Conservation (phyloP, 2,888 invertebrate species). For the Apodemia mormo region DNA sequence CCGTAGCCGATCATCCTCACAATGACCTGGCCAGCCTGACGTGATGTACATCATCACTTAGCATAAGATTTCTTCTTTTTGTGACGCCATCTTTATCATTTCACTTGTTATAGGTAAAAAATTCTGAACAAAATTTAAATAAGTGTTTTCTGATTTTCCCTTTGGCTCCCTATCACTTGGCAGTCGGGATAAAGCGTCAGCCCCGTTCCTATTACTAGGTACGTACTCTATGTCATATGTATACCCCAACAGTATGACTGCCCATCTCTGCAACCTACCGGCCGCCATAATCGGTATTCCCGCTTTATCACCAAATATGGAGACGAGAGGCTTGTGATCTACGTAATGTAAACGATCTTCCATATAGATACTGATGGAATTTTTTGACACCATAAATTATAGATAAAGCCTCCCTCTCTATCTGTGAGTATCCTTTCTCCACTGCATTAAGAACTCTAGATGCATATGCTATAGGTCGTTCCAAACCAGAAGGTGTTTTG, state of each 20-base stretch:
- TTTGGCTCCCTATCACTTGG: background rate
- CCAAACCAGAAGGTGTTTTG: conserved; percentile 2
- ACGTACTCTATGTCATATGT: conserved; percentile 23
- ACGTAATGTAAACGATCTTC: conserved; percentile 38
- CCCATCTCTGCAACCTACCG: conserved; percentile 1
- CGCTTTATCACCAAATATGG: conserved; percentile 46
- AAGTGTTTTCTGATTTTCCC: background rate
- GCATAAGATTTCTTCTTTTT: conserved; percentile 19
- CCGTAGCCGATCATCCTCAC: no score
- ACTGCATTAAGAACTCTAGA: conserved; percentile 39
- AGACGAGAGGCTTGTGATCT: conserved; percentile 56
- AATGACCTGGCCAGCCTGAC: conserved; percentile 22
- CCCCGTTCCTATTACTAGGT: background rate
- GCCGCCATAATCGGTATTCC: conserved; percentile 44
- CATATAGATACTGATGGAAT: conserved; percentile 38
- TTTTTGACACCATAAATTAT: conserved; percentile 36
- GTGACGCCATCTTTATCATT: conserved; percentile 13
- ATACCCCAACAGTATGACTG: conserved; percentile 6
- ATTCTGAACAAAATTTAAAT: conserved; percentile 25
- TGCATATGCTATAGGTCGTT: conserved; percentile 37
- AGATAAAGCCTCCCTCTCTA: conserved; percentile 39
- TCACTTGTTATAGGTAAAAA: conserved; percentile 19
- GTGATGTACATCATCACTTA: conserved; percentile 4
- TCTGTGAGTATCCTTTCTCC: conserved; percentile 41
- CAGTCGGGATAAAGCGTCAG: conserved; percentile 19